Conservation (phyloP, 2,113 vertebrate genomes). For the Aldabrachelys gigantea region DNA sequence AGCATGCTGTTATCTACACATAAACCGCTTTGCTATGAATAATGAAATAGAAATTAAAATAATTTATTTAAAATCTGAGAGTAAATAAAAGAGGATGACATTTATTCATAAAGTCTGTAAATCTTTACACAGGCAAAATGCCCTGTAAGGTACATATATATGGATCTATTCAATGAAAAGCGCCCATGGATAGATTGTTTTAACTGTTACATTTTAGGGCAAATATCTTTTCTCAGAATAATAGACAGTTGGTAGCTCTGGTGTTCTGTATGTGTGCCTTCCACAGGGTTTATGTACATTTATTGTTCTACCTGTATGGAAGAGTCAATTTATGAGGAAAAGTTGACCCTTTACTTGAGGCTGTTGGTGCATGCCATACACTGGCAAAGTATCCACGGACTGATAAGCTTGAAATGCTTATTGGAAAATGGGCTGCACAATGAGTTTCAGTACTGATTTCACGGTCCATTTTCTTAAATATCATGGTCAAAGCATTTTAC, state of each 20-base stretch:
- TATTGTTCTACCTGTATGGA: neutral
- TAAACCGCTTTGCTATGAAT: neutral
- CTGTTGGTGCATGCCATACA: neutral
- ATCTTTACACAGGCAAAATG: neutral
- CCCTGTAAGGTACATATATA: neutral
- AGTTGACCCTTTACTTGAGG: neutral
- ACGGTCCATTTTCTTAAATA: too few species aligned
- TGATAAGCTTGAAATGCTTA: conserved; percentile 4
- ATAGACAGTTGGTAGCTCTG: neutral
- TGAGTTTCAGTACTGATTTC: neutral
- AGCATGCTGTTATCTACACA: neutral
- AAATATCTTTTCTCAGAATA: neutral
- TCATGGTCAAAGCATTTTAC: too few species aligned
- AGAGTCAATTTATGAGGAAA: neutral
- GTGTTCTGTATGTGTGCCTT: neutral
- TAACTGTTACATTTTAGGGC: neutral
- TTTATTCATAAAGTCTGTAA: neutral
- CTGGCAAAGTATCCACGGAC: neutral
- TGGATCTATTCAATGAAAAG: neutral
- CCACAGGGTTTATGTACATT: neutral
- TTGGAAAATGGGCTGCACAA: neutral
- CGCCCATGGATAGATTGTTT: neutral
- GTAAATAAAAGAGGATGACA: neutral
- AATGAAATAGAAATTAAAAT: neutral
- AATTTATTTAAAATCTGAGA: neutral